Conservation (phyloP, 2,888 invertebrate species). For the Liopterus haemorrhoidalis region DNA sequence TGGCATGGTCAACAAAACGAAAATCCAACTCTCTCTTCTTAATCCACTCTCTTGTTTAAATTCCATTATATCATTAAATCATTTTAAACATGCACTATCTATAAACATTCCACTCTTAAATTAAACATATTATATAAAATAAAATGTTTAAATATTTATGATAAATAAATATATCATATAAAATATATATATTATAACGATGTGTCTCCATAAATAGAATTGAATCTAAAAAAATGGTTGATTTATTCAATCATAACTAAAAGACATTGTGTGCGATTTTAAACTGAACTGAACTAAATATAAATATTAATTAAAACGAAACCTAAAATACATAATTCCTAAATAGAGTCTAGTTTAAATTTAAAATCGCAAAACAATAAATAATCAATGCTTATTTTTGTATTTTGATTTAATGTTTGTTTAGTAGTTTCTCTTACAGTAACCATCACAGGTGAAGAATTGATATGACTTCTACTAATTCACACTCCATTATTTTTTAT, state of each 20-base stretch:
- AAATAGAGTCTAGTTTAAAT: conserved; percentile 8
- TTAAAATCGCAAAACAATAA: conserved; percentile 22
- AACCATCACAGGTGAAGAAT: conserved; percentile 16
- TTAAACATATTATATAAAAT: conserved; percentile 16
- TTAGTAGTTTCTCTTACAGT: conserved; percentile 16
- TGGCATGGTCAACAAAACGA: no score
- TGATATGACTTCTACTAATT: conserved; percentile 17
- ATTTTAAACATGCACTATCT: no score
- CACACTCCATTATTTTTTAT: no score
- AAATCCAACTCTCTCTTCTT: conserved; percentile 19
- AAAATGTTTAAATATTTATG: conserved; percentile 9
- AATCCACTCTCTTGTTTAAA: background rate
- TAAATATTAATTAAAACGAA: background rate
- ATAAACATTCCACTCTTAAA: conserved; percentile 8
- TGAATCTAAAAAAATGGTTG: conserved; percentile 11
- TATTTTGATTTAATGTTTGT: conserved; percentile 10
- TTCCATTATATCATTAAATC: no score
- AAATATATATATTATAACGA: conserved; percentile 37
- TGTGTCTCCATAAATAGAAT: conserved; percentile 39
- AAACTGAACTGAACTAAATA: conserved; percentile 1
- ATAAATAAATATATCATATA: conserved; percentile 11
- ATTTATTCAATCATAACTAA: conserved; percentile 11
- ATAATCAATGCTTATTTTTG: conserved; percentile 5
- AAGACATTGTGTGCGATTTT: conserved; percentile 19
- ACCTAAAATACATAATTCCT: background rate